phyloP scores from a whole-genome alignment of 37 sponge, comb jelly and placozoan species.

The Spongilla lacustris region DNA sequence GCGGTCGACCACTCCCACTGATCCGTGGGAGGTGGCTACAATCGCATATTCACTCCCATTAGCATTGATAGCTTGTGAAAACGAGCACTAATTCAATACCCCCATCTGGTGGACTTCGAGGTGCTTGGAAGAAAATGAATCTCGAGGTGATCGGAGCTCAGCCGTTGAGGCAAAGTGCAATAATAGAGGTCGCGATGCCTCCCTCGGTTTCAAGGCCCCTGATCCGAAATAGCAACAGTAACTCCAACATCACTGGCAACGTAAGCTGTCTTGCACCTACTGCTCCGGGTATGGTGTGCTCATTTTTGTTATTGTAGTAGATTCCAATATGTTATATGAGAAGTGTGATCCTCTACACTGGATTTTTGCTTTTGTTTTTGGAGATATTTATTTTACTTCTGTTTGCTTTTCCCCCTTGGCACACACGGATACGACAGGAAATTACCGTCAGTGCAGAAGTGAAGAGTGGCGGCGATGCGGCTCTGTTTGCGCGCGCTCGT shows the following conservation, averaged over 20 bases:
- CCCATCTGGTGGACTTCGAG: not conserved
- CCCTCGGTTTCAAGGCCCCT: not conserved
- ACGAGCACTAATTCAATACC: constrained; percentile 1
- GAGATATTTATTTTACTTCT: too few relatives aligned
- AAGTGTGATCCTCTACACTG: too few relatives aligned
- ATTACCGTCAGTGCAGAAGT: not conserved
- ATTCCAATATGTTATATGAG: not conserved
- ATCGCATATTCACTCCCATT: not conserved
- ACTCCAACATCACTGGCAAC: not conserved
- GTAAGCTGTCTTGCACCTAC: not conserved
- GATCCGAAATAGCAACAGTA: not conserved
- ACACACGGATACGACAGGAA: not conserved
- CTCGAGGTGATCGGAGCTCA: not conserved
- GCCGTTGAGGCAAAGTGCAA: not conserved
- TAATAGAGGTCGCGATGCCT: not conserved
- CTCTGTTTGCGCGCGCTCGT: not conserved
- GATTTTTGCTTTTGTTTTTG: too few relatives aligned
- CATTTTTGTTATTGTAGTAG: not conserved
- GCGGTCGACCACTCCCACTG: not conserved
- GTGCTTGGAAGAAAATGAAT: not conserved
- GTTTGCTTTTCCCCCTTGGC: too few relatives aligned
- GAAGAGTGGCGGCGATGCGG: not conserved
- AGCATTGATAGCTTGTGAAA: not conserved
- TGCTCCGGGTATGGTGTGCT: too few relatives aligned
- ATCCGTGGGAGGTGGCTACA: not conserved